Evolutionary conservation across 2,797 vertebrate species (phyloP), one percentile per base, ranked within the genome.

Genomic region (Thaleichthys pacificus): DNA sequence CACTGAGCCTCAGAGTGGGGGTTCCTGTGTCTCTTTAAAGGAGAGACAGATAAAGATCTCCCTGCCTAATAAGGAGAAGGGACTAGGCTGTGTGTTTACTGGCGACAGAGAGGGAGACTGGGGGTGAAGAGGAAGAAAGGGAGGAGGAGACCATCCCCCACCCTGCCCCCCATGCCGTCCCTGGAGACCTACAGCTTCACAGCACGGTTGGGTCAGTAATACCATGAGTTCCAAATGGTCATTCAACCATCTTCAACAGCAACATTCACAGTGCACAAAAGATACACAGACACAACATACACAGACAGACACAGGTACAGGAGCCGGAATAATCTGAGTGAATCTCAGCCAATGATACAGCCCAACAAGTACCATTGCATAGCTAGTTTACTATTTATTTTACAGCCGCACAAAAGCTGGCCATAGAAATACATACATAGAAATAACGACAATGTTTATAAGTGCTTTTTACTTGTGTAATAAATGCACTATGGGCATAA

Each of bases 51-150:
- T 84, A 86, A 84, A 85, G 79, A 89, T 87, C 84, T 86, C 71
- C 78, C 75, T 88, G 80, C 85, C 88, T 88, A 86, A 89, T 89
- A 88, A 86, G 84, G 84, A 88, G 81, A 80, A 70, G 69, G 77
- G 74, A 82, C 82, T 72, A 85, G 80, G 84, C 78, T 81, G 80
- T 73, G 77, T 69, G 69, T 77, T 77, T 85, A 82, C 78, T 84
- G 83, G 81, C 38, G 69, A 82, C 85, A 72, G n/a, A 26, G 30
- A 35, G 61, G 62, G 61, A 82, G 60, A 85, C 85, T 22, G 22
- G 58, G 47, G 26, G 49, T 42, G 38, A 42, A 42, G 38, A 14
- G 38, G 11, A 42, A 11, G 47, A 28, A 56, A 54, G 72, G 80
- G 12, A 72, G 19, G 3, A 22, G 56, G n/a, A 42, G 51, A 60